Evolutionary conservation across 2,113 vertebrate species (phyloP).

Genomic region (Eubucco bourcierii): DNA sequence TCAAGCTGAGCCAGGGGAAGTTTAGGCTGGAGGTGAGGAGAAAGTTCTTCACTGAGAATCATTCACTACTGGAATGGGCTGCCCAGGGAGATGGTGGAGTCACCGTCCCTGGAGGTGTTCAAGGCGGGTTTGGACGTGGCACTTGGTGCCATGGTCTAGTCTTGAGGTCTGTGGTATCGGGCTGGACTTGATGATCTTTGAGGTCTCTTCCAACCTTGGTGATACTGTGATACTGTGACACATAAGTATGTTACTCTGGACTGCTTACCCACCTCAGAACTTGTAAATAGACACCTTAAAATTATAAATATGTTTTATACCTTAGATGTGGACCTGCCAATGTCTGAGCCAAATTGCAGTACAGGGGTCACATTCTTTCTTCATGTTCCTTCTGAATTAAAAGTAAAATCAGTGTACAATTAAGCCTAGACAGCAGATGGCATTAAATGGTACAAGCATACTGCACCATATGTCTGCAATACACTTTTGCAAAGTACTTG

Average conservation of each 20-base stretch:
- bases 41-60: too few species aligned
- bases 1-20: too few species aligned
- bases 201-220: too few species aligned
- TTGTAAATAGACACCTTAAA: conserved; percentile 58
- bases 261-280: conserved; percentile 41
- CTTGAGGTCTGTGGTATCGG: too few species aligned
- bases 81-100: too few species aligned
- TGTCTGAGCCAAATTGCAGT: conserved; percentile 63
- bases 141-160: too few species aligned
- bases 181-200: too few species aligned
- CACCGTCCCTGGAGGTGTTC: too few species aligned
- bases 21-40: too few species aligned
- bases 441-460: conserved; percentile 64
- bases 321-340: conserved; percentile 66
- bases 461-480: conserved; percentile 69
- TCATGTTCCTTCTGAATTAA: conserved; percentile 71
- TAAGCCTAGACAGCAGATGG: conserved; percentile 78
- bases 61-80: too few species aligned
- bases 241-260: conserved; percentile 47
- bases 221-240: too few species aligned
- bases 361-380: conserved; percentile 67
- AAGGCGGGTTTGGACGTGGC: too few species aligned
- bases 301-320: conserved; percentile 68
- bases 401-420: conserved; percentile 73
- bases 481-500: conserved; percentile 64